Evolutionary conservation across 2,113 vertebrate species (phyloP).

Genomic region (Pygoscelis antarcticus): DNA sequence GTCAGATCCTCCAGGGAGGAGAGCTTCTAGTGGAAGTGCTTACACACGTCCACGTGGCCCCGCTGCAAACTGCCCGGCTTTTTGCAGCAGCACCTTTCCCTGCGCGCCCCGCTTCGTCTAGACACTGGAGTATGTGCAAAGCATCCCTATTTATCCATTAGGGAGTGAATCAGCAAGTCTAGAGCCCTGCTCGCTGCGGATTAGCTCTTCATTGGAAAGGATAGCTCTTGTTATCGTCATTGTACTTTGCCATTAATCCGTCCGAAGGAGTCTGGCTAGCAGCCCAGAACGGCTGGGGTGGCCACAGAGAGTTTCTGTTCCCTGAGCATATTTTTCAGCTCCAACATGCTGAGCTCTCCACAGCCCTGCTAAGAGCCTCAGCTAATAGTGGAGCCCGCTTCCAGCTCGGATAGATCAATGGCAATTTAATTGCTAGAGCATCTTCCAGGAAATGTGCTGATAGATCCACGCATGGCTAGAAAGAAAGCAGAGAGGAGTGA

Average conservation of each 20-base stretch:
- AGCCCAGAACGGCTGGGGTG: background rate
- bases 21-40: fast-evolving
- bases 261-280: background rate
- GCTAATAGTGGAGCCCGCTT: background rate
- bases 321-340: background rate
- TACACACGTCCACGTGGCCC: background rate
- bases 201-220: background rate
- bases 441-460: conserved; percentile 2
- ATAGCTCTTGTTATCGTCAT: background rate
- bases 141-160: background rate
- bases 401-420: background rate
- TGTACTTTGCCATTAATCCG: background rate
- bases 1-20: background rate
- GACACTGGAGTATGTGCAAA: fast-evolving
- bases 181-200: background rate
- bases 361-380: background rate
- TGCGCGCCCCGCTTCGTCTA: fast-evolving
- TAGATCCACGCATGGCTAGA: fast-evolving
- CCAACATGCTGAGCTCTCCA: background rate
- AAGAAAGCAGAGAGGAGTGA: background rate
- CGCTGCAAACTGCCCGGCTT: fast-evolving
- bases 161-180: conserved; percentile 5
- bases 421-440: background rate
- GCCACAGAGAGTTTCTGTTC: background rate
- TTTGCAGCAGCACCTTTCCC: background rate